Evolutionary conservation across 2,113 vertebrate genomes (phyloP).

Genomic region (Chinchilla lanigera): DNA sequence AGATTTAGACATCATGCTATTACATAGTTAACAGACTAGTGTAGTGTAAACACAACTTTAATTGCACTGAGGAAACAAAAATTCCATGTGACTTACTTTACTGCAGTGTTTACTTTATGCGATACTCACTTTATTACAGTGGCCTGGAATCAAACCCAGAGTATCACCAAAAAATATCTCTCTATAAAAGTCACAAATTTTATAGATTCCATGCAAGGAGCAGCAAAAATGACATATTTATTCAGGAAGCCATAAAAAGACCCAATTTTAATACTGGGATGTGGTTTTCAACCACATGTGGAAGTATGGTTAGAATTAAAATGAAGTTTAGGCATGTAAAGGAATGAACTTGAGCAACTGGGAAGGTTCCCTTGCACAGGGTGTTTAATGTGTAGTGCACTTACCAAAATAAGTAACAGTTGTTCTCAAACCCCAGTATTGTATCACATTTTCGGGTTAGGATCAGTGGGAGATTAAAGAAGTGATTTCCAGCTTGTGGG

Average conservation of each 20-base stretch:
- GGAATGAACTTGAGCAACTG: background rate
- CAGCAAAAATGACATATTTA: background rate
- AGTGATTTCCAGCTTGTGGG: constrained; percentile 12
- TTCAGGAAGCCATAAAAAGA: background rate
- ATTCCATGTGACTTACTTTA: background rate
- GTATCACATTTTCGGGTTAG: background rate
- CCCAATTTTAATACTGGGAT: background rate
- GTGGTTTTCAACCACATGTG: constrained; percentile 24
- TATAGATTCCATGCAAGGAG: background rate
- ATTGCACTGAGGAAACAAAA: background rate
- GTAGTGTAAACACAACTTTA: background rate
- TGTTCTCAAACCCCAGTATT: background rate
- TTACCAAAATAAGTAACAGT: background rate
- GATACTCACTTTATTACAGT: background rate
- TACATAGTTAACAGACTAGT: background rate
- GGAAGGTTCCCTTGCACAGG: background rate
- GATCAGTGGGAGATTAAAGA: background rate
- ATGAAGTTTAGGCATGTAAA: background rate
- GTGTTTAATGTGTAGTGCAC: background rate
- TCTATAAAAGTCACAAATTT: background rate
- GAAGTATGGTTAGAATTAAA: background rate
- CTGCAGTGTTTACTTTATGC: background rate
- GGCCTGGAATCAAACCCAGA: background rate
- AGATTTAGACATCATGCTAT: background rate
- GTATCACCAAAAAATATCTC: background rate